These are phyloP conservation scores for Aphidius ervi DNA, from an alignment of 1,140 invertebrate genomes.

Conservation along the genomic window DNA sequence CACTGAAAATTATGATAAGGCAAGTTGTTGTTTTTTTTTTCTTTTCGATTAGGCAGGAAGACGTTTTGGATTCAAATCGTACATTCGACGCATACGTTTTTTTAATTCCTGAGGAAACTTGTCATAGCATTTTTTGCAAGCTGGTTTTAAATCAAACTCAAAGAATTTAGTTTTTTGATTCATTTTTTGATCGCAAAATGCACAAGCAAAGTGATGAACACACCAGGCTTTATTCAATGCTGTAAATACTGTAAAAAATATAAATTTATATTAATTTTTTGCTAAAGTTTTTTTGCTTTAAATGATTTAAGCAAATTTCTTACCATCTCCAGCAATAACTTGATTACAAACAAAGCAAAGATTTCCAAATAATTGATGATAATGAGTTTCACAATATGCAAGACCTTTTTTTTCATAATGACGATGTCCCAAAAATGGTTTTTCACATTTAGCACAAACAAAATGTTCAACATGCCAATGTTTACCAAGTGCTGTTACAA, in stretches of 20 bases:
- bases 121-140: slow-evolving; percentile 98
- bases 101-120: slow-evolving; percentile 92
- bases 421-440: slow-evolving; percentile 96
- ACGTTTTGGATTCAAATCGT: slow-evolving; percentile 64
- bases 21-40: no score
- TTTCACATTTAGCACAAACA: slow-evolving; percentile 99
- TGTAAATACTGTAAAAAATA: slow-evolving; percentile 75
- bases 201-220: slow-evolving; percentile 98
- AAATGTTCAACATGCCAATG: slow-evolving; percentile 99
- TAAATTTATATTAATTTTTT: neutral
- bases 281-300: neutral
- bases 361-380: slow-evolving; percentile 98
- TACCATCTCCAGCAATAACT: slow-evolving; percentile 96
- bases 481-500: slow-evolving; percentile 96
- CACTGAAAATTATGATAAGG: no score
- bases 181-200: slow-evolving; percentile 95
- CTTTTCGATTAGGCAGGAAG: slow-evolving; percentile 40
- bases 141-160: slow-evolving; percentile 96
- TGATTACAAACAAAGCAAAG: slow-evolving; percentile 98
- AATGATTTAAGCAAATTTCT: slow-evolving; percentile 33
- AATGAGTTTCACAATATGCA: slow-evolving; percentile 99
- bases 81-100: slow-evolving; percentile 76
- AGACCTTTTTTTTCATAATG: slow-evolving; percentile 99
- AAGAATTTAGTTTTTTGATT: slow-evolving; percentile 99
- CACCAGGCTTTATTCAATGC: slow-evolving; percentile 99